A percentile compares a stretch with the other conserved stretches of the same genome.
These are phyloP conservation scores for Phataginus tetradactyla DNA, from an alignment of 2,797 vertebrate species.

Conservation along the genomic window DNA sequence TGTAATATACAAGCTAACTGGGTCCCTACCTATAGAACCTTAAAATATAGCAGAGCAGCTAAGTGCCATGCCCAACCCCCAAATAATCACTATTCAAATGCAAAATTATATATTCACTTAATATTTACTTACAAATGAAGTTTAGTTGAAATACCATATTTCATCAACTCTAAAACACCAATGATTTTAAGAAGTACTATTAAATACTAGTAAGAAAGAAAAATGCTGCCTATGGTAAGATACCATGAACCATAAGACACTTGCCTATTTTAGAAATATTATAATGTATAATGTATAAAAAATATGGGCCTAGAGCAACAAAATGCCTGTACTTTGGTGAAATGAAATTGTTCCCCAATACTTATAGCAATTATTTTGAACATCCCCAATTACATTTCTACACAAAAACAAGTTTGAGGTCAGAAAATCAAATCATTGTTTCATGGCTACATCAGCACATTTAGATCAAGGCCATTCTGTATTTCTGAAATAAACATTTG, in stretches of 20 bases:
- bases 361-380: constrained; percentile 40
- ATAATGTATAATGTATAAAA: neutral
- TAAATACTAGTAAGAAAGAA: constrained; percentile 37
- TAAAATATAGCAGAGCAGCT: neutral
- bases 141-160: neutral
- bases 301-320: neutral
- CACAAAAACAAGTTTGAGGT: neutral
- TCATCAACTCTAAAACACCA: constrained; percentile 37
- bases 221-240: constrained; percentile 8
- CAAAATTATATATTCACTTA: constrained; percentile 5
- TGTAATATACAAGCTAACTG: neutral
- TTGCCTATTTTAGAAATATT: constrained; percentile 47
- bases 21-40: neutral
- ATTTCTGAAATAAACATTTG: constrained; percentile 49
- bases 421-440: constrained; percentile 36
- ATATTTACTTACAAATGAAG: constrained; percentile 20
- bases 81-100: neutral
- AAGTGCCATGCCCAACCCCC: neutral
- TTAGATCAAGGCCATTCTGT: neutral
- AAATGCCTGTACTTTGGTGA: constrained; percentile 28
- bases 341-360: neutral
- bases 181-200: neutral
- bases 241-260: neutral
- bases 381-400: neutral
- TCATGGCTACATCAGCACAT: neutral